Percentiles rank a stretch among this genome's conserved stretches.
phyloP scores from a whole-genome alignment of 2,113 vertebrate species.

The Gasterosteus nipponicus region DNA sequence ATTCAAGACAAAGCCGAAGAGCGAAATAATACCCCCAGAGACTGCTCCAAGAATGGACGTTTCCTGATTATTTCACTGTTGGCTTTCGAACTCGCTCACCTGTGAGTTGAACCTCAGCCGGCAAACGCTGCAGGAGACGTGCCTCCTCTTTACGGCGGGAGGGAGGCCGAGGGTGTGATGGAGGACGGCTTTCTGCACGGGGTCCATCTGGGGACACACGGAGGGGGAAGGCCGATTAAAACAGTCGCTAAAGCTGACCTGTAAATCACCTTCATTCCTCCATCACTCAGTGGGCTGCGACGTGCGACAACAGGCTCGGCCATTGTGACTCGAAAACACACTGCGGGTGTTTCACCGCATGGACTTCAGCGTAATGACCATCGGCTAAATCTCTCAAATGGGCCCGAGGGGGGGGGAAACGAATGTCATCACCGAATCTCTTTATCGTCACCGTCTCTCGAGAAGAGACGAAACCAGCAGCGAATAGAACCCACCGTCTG shows the following conservation, averaged over 20 bases:
- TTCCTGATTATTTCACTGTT: not conserved
- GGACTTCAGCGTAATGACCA: not conserved
- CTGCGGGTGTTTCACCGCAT: not conserved
- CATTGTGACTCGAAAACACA: constrained; percentile 8
- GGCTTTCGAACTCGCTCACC: constrained; percentile 81
- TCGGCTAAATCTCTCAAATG: not conserved
- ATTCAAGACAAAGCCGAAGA: not conserved
- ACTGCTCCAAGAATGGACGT: not conserved
- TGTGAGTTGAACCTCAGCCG: constrained; percentile 99
- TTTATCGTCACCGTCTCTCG: constrained; percentile 1
- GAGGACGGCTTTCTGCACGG: constrained; percentile 96
- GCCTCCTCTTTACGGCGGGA: constrained; percentile 90
- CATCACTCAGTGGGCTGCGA: constrained; percentile 26
- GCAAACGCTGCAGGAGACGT: constrained; percentile 94
- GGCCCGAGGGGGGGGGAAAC: not conserved
- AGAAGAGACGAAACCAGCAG: not conserved
- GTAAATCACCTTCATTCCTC: constrained; percentile 48
- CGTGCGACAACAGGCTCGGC: constrained; percentile 30
- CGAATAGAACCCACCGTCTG: not conserved
- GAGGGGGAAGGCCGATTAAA: constrained; percentile 79
- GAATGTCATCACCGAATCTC: not conserved
- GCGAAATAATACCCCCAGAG: not conserved
- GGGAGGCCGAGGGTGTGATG: constrained; percentile 94
- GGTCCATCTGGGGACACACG: constrained; percentile 89
- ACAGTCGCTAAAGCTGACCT: constrained; percentile 43